These are phyloP conservation scores for Agrilus planipennis DNA, from an alignment of 1,140 invertebrate species.

Conservation along the genomic window DNA sequence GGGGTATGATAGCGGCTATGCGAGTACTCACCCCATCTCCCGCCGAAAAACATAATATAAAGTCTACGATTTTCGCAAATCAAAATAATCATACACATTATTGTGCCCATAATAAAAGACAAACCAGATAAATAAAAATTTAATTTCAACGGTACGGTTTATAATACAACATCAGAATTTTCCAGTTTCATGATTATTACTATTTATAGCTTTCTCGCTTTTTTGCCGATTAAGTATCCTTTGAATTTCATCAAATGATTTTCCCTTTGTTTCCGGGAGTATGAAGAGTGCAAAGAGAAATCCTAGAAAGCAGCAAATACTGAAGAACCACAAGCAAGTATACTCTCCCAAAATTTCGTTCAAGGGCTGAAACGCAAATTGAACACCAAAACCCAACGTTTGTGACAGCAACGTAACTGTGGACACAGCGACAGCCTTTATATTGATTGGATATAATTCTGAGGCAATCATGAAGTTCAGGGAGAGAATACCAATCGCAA, in stretches of 20 bases:
- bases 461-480: slow-evolving; percentile 59
- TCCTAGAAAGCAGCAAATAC: slow-evolving; percentile 39
- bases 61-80: no score
- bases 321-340: slow-evolving; percentile 44
- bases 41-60: no score
- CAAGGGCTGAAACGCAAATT: slow-evolving; percentile 50
- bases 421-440: slow-evolving; percentile 54
- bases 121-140: no score
- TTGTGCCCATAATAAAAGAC: no score
- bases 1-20: no score
- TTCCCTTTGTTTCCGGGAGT: slow-evolving; percentile 68
- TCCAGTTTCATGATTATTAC: no score
- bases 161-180: no score
- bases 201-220: no score
- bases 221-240: neutral
- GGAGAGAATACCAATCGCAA: slow-evolving; percentile 51
- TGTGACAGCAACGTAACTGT: slow-evolving; percentile 54
- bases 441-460: slow-evolving; percentile 58
- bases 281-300: slow-evolving; percentile 45
- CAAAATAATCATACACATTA: no score
- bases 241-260: slow-evolving; percentile 2
- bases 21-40: no score
- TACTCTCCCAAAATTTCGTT: slow-evolving; percentile 41
- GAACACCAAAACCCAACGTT: slow-evolving; percentile 55
- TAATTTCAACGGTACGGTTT: no score